Percentiles rank a stretch among this genome's conserved stretches.
Conservation (phyloP, 2,888 invertebrate species). For the Ceraclea dissimilis region DNA sequence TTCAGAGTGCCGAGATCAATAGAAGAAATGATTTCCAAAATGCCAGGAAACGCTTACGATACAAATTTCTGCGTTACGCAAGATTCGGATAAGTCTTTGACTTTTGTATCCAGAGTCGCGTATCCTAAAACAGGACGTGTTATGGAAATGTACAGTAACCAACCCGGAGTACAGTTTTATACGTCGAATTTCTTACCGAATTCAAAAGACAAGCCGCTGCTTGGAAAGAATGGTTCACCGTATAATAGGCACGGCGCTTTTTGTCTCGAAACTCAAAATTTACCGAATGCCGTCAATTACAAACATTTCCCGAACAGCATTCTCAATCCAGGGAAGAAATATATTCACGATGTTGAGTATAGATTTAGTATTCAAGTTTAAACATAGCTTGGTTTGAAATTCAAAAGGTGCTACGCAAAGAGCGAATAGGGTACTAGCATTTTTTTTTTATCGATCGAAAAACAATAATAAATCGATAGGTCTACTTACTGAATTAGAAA, state of each 20-base stretch:
- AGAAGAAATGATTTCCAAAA: conserved; percentile 57
- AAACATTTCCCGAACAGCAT: conserved; percentile 63
- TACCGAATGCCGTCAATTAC: conserved; percentile 76
- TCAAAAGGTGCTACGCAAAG: not conserved
- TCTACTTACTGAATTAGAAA: no score
- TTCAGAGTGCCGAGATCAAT: conserved; percentile 59
- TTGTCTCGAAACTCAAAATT: conserved; percentile 88
- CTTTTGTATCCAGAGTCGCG: conserved; percentile 51
- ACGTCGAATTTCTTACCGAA: conserved; percentile 68
- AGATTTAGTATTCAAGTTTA: conserved; percentile 54
- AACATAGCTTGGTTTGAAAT: not conserved
- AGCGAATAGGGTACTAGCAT: no score
- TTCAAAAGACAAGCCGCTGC: conserved; percentile 30
- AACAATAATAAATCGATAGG: no score
- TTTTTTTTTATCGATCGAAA: no score
- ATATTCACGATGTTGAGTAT: conserved; percentile 64
- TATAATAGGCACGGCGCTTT: conserved; percentile 76
- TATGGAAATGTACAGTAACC: conserved; percentile 75
- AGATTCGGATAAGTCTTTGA: conserved; percentile 32
- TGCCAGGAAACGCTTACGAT: conserved; percentile 71
- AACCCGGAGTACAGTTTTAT: conserved; percentile 89
- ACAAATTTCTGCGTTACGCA: conserved; percentile 69
- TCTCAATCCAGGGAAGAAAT: conserved; percentile 63
- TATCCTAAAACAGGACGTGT: conserved; percentile 66
- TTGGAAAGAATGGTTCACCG: conserved; percentile 60